These are phyloP conservation scores for Rhinatrema bivittatum DNA, from an alignment of 2,797 vertebrate genomes.

Conservation along the genomic window DNA sequence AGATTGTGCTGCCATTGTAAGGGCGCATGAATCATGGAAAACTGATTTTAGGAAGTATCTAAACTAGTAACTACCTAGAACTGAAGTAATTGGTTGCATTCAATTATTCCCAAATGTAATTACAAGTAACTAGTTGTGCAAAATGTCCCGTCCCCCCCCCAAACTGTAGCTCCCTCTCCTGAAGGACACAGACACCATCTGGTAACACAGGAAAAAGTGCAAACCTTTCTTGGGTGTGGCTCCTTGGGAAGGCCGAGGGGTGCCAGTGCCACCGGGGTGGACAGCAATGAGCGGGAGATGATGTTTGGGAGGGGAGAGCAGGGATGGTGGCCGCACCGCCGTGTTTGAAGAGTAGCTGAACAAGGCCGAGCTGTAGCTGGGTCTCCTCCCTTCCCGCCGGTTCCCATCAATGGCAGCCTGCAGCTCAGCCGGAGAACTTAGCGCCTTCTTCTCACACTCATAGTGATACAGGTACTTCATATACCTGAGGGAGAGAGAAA, in stretches of 20 bases:
- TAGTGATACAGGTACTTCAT: slow-evolving; percentile 97
- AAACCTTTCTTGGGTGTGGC: slow-evolving; percentile 61
- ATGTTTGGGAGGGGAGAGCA: slow-evolving; percentile 83
- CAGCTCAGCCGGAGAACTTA: slow-evolving; percentile 88
- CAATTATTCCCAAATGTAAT: too few species aligned
- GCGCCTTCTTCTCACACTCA: slow-evolving; percentile 88
- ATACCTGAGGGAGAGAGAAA: slow-evolving; percentile 62
- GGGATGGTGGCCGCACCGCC: slow-evolving; percentile 50
- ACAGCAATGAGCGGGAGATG: slow-evolving; percentile 74
- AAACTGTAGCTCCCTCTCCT: too few species aligned
- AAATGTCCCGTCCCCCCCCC: too few species aligned
- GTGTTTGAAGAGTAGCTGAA: slow-evolving; percentile 74
- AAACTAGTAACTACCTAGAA: too few species aligned
- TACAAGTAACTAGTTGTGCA: too few species aligned
- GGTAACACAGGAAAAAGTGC: too few species aligned
- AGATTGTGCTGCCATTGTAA: too few species aligned
- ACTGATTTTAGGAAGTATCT: too few species aligned
- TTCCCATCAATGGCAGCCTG: slow-evolving; percentile 96
- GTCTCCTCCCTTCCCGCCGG: slow-evolving; percentile 77
- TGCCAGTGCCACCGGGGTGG: slow-evolving; percentile 45
- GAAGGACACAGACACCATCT: too few species aligned
- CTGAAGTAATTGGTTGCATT: too few species aligned
- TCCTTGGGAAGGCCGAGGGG: slow-evolving; percentile 54
- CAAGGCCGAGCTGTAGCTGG: slow-evolving; percentile 87
- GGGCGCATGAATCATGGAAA: too few species aligned